Conservation (phyloP, 1,140 invertebrate genomes). For the Arion vulgaris region DNA sequence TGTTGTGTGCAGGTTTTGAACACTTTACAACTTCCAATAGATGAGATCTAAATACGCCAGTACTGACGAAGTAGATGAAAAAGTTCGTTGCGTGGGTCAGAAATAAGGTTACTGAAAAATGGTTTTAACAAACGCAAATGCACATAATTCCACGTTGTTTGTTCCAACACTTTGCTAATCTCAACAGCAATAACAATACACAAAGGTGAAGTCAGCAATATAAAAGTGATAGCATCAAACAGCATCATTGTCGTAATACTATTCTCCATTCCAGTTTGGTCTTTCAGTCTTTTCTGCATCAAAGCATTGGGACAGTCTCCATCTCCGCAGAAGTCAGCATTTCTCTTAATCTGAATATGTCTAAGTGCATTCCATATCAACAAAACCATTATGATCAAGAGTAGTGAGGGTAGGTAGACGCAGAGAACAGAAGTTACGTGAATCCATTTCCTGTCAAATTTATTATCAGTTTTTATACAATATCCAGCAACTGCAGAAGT, state of each 20-base stretch:
- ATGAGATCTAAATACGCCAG: conserved; percentile 7
- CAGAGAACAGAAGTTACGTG: neutral
- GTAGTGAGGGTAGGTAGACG: neutral
- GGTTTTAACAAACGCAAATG: neutral
- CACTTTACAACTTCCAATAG: neutral
- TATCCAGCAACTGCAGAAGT: neutral
- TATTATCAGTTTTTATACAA: neutral
- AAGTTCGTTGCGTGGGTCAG: conserved; percentile 44
- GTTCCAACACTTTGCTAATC: neutral
- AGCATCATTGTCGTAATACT: conserved; percentile 43
- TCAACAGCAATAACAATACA: conserved; percentile 5
- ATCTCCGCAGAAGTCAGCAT: neutral
- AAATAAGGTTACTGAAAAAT: conserved; percentile 34
- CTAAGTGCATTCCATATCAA: conserved; percentile 15
- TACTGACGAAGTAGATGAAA: conserved; percentile 42
- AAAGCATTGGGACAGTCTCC: neutral
- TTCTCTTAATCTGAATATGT: neutral
- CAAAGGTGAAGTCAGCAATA: conserved; percentile 37
- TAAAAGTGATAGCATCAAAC: conserved; percentile 36
- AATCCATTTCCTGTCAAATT: neutral
- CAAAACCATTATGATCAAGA: neutral
- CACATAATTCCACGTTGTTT: neutral
- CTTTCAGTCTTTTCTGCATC: neutral
- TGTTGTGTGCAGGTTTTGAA: neutral
- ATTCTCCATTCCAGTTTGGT: conserved; percentile 3